Evolutionary conservation across 2,113 vertebrate species (phyloP).

Genomic region (Onychostoma macrolepis): DNA sequence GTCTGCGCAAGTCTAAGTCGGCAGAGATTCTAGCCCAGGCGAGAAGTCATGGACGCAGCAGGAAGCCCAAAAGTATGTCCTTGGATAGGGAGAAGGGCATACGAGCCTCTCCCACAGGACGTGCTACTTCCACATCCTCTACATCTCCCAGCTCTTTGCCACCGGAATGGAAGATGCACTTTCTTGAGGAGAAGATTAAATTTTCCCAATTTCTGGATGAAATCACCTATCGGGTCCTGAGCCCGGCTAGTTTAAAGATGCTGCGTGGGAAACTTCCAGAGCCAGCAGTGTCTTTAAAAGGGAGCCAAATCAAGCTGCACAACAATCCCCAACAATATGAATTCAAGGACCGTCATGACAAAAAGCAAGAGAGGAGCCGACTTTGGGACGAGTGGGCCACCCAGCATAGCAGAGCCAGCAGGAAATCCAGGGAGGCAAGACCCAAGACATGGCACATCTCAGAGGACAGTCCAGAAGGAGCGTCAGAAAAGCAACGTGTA

Average conservation of each 20-base stretch:
- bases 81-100: slow-evolving; percentile 48
- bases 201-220: slow-evolving; percentile 89
- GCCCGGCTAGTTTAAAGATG: slow-evolving; percentile 72
- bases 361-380: slow-evolving; percentile 47
- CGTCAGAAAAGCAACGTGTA: slow-evolving; percentile 51
- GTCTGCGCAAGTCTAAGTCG: slow-evolving; percentile 74
- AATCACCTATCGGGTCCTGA: slow-evolving; percentile 80
- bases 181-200: slow-evolving; percentile 79
- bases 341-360: slow-evolving; percentile 20
- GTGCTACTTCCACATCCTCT: slow-evolving; percentile 8
- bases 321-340: slow-evolving; percentile 5
- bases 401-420: slow-evolving; percentile 52
- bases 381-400: slow-evolving; percentile 70
- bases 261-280: slow-evolving; percentile 61
- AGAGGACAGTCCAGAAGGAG: slow-evolving; percentile 58
- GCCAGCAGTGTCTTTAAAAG: neutral
- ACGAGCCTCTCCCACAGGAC: neutral
- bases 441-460: slow-evolving; percentile 61
- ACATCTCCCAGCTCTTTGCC: slow-evolving; percentile 31
- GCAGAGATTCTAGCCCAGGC: slow-evolving; percentile 69
- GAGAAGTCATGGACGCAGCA: neutral
- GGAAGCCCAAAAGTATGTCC: slow-evolving; percentile 34
- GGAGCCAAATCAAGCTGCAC: neutral
- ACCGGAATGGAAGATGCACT: slow-evolving; percentile 69
- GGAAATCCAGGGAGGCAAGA: slow-evolving; percentile 53